phyloP scores from a whole-genome alignment of 2,888 invertebrate species.

The Adelognathus sp. region DNA sequence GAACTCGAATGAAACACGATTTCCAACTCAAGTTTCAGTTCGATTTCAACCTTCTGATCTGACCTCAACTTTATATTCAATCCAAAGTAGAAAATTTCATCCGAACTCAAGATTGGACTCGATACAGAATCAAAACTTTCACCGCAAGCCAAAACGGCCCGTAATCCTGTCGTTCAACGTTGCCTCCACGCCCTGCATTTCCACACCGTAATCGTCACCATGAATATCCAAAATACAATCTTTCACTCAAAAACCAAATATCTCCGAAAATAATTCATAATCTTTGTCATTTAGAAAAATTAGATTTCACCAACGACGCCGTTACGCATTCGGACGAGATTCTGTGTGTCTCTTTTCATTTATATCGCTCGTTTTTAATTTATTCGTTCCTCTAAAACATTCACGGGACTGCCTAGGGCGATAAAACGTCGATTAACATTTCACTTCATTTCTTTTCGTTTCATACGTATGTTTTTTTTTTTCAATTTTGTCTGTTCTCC shows the following conservation, averaged over 20 bases:
- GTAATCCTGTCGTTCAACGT: not conserved
- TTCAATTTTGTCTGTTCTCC: not conserved
- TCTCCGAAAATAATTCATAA: not conserved
- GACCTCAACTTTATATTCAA: too few relatives aligned
- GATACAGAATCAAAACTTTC: too few relatives aligned
- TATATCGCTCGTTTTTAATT: not conserved
- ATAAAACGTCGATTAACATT: slow-evolving; percentile 24
- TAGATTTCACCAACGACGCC: not conserved
- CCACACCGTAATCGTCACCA: not conserved
- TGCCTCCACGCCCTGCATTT: not conserved
- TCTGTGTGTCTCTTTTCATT: not conserved
- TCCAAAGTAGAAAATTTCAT: too few relatives aligned
- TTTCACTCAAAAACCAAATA: not conserved
- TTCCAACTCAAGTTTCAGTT: too few relatives aligned
- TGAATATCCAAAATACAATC: not conserved
- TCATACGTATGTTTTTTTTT: slow-evolving; percentile 1
- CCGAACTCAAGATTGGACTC: not conserved
- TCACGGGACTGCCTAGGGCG: slow-evolving; percentile 13
- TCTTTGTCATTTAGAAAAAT: not conserved
- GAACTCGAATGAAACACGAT: too few relatives aligned
- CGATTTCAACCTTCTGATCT: too few relatives aligned
- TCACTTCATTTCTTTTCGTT: not conserved
- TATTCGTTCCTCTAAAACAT: slow-evolving; percentile 12
- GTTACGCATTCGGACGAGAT: not conserved
- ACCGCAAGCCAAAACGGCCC: not conserved